Base-by-base conservation (phyloP, 1,140 invertebrate genomes). In the Rhagoletis pomonella region DNA sequence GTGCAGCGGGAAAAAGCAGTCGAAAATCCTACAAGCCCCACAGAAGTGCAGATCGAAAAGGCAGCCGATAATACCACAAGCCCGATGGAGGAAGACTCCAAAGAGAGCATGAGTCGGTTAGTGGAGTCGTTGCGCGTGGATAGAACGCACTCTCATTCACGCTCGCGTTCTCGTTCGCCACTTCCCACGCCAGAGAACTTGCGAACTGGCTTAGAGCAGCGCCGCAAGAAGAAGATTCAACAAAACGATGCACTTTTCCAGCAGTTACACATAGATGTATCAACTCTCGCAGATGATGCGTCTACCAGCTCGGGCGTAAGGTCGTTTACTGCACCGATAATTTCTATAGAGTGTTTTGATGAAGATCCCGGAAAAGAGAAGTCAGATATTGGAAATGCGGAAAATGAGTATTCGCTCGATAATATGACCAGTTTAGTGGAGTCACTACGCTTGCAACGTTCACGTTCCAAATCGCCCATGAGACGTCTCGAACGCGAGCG, bases 141-240 rank as follows among this genome's bases (percentile, higher is more conserved):
- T 62, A 90, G 91, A n/a, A 85, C 87, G 3, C 89, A 89, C 2
- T 81, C 69, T 7, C 39, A 62, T 64, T 17, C 89, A 58, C 86
- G 88, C 85, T 91, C 91, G 0, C 89, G 90, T 0, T 92, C 91
- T 3, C 88, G 90, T 17, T 92, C 91, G 0, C 91, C 91, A 0
- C 50, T 92, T 65, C 91, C 91, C 44, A 92, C 91, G 0, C 81
- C 91, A 0, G 91, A 89, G n/a, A 92, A 92, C 58, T 88, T 92
- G 29, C 62, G 86, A 19, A 89, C 89, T 39, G 90, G 90, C 5
- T 59, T 92, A 65, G 90, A 90, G 60, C 88, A 86, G 5, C 81
- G 91, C 0, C 86, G 90, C 0, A 85, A 85, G 0, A 92, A 89
- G 44, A 89, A 90, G 19, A 91, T 91, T 9, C 87, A 89, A 39